These are phyloP conservation scores for Anarrhichthys ocellatus DNA, from an alignment of 2,113 vertebrate species.

Conservation along the genomic window DNA sequence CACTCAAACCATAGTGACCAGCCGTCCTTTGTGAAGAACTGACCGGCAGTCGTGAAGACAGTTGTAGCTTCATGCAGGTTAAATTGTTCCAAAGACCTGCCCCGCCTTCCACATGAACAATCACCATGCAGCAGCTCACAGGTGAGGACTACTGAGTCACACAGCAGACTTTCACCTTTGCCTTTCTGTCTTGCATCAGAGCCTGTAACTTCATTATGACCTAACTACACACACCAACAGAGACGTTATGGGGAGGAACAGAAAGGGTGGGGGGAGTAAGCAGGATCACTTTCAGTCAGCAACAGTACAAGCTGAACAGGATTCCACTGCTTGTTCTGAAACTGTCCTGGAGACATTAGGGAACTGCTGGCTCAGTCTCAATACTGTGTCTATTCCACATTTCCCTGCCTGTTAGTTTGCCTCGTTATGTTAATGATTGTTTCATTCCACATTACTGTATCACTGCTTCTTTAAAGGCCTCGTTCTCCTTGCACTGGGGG, in stretches of 20 bases:
- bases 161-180: slow-evolving; percentile 32
- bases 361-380: not conserved
- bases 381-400: not conserved
- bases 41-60: not conserved
- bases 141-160: not conserved
- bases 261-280: not conserved
- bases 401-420: not conserved
- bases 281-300: slow-evolving; percentile 4
- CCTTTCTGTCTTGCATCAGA: slow-evolving; percentile 21
- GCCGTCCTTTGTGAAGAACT: not conserved
- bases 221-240: not conserved
- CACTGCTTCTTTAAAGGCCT: not conserved
- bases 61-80: not conserved
- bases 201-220: slow-evolving; percentile 9
- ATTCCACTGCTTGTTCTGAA: slow-evolving; percentile 46
- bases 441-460: not conserved
- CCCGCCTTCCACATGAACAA: not conserved
- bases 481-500: not conserved
- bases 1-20: not conserved
- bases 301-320: slow-evolving; percentile 43
- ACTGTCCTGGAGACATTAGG: not conserved
- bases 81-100: not conserved
- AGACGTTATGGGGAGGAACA: not conserved
- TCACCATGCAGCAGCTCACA: not conserved
- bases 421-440: slow-evolving; percentile 44